Evolutionary conservation across 2,113 vertebrate species (phyloP).

Genomic region (Apteryx owenii): DNA sequence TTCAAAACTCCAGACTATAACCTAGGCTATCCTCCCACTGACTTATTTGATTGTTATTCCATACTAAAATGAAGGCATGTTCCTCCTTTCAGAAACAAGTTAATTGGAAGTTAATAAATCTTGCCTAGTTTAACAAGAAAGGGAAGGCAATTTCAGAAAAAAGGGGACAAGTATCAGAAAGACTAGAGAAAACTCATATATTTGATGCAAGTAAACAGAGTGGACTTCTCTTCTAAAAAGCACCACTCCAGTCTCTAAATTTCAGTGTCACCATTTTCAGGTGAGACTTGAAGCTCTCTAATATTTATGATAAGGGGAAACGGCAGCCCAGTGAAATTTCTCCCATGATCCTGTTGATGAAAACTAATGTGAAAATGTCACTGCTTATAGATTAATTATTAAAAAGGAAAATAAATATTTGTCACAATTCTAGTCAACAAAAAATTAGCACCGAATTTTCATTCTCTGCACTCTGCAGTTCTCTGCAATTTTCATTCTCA

Average conservation of each 20-base stretch:
- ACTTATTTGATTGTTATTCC: too few relatives aligned
- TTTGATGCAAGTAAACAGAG: too few relatives aligned
- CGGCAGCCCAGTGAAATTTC: background rate
- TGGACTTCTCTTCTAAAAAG: background rate
- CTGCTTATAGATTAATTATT: background rate
- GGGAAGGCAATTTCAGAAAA: background rate
- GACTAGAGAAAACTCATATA: background rate
- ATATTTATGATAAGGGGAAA: accelerated
- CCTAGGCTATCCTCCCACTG: accelerated
- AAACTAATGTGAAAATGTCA: background rate
- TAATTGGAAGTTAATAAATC: too few relatives aligned
- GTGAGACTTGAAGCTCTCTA: background rate
- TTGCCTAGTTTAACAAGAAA: background rate
- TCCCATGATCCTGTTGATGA: background rate
- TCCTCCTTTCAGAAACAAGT: background rate
- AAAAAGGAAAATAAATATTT: background rate
- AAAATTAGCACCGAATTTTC: background rate
- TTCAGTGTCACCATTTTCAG: too few relatives aligned
- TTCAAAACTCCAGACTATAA: too few relatives aligned
- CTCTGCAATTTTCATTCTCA: background rate
- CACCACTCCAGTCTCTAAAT: background rate
- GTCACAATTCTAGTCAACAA: background rate
- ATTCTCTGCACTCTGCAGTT: background rate
- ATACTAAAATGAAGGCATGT: accelerated
- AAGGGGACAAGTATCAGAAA: background rate